phyloP scores from a whole-genome alignment of 2,888 invertebrate species.

The Cyclophora punctaria region DNA sequence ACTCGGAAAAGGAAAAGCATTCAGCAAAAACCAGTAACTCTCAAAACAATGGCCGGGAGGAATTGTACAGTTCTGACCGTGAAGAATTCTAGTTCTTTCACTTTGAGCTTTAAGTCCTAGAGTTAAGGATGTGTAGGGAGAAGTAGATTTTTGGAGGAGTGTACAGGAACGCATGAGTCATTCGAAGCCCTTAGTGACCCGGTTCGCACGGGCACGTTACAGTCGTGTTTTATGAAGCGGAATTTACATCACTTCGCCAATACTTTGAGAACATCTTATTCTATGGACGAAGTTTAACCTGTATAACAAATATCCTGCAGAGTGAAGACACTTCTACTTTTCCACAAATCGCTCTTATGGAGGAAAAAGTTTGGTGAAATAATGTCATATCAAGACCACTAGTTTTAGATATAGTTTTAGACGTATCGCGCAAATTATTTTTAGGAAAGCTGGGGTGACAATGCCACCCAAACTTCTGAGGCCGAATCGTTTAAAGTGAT shows the following conservation, averaged over 20 bases:
- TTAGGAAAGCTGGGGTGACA: no score
- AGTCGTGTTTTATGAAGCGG: slow-evolving; percentile 39
- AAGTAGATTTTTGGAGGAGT: neutral
- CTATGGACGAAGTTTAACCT: slow-evolving; percentile 1
- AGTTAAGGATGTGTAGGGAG: slow-evolving; percentile 2
- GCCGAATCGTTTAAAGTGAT: no score
- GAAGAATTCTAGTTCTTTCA: neutral
- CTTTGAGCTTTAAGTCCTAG: slow-evolving; percentile 5
- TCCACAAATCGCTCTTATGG: no score
- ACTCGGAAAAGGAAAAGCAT: slow-evolving; percentile 6
- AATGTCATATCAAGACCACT: no score
- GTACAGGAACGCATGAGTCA: slow-evolving; percentile 26
- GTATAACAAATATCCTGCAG: neutral
- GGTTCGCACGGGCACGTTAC: slow-evolving; percentile 47
- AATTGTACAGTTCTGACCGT: neutral
- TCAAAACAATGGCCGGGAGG: slow-evolving; percentile 8
- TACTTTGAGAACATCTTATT: slow-evolving; percentile 7
- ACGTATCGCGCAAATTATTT: no score
- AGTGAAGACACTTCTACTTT: neutral
- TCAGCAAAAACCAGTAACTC: slow-evolving; percentile 8
- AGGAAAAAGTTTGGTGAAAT: no score
- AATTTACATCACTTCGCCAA: slow-evolving; percentile 19
- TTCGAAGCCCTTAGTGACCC: slow-evolving; percentile 42
- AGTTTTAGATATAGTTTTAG: no score
- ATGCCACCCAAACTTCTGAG: no score